Evolutionary conservation across 2,888 invertebrate genomes (phyloP).

Genomic region (Rhagonycha lutea): DNA sequence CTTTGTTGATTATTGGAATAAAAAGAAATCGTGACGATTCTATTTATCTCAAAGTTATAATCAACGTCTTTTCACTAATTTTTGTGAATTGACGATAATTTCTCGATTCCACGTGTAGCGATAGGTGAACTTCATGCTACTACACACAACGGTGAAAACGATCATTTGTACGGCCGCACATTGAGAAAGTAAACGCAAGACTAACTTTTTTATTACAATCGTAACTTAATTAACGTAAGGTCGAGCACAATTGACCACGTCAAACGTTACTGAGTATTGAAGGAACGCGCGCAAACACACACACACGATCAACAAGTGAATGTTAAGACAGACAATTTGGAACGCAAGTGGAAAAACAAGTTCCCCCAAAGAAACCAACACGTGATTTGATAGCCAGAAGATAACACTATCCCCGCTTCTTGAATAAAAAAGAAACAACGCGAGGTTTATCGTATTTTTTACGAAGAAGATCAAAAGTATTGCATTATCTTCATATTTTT

Average conservation of each 20-base stretch:
- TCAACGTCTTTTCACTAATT: conserved; percentile 92
- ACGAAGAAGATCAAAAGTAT: background rate
- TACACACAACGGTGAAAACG: conserved; percentile 50
- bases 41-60: background rate
- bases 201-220: conserved; percentile 12
- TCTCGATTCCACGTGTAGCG: conserved; percentile 91
- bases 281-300: background rate
- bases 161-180: conserved; percentile 52
- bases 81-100: conserved; percentile 91
- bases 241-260: background rate
- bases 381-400: background rate
- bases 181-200: conserved; percentile 36
- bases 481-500: background rate
- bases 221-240: background rate
- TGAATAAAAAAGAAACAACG: background rate
- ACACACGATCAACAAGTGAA: background rate
- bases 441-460: background rate
- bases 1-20: background rate
- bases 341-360: background rate
- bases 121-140: conserved; percentile 77
- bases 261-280: background rate
- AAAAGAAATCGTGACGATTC: background rate
- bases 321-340: background rate
- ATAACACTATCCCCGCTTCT: background rate
- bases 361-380: background rate